phyloP scores from a whole-genome alignment of 2,113 vertebrate species.

The Murina feae region DNA sequence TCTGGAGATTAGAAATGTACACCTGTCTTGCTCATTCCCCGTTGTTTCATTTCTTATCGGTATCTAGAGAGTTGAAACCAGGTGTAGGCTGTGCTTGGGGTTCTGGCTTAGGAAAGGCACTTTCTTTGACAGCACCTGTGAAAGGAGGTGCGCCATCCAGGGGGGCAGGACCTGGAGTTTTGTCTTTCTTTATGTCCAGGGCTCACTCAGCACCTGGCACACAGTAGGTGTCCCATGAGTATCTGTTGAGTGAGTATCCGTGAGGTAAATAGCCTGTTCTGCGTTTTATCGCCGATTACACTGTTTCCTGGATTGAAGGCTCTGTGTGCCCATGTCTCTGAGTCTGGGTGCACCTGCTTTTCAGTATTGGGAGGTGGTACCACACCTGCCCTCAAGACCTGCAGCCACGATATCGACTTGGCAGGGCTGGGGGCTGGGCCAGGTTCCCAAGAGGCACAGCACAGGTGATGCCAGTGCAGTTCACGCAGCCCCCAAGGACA shows the following conservation, averaged over 20 bases:
- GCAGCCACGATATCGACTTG: rapidly evolving
- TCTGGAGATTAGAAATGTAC: background rate
- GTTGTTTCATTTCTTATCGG: background rate
- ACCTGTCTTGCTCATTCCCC: background rate
- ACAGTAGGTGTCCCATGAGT: background rate
- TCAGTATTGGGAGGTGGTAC: too few species aligned
- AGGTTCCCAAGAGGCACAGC: background rate
- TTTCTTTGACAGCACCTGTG: background rate
- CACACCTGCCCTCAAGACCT: background rate
- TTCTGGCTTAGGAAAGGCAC: background rate
- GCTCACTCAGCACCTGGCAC: background rate
- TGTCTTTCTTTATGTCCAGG: background rate
- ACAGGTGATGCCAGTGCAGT: background rate
- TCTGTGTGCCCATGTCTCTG: background rate
- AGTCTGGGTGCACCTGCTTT: background rate
- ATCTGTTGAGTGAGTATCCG: background rate
- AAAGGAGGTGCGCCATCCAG: background rate
- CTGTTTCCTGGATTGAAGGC: background rate
- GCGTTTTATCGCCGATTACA: background rate
- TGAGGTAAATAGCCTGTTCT: background rate
- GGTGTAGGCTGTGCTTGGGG: background rate
- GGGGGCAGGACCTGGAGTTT: background rate
- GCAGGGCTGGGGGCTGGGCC: background rate
- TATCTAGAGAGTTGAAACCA: background rate
- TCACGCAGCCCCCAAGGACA: background rate